Evolutionary conservation across 2,113 vertebrate genomes (phyloP), one percentile per base, ranked within the genome.

Genomic region (Rana temporaria): DNA sequence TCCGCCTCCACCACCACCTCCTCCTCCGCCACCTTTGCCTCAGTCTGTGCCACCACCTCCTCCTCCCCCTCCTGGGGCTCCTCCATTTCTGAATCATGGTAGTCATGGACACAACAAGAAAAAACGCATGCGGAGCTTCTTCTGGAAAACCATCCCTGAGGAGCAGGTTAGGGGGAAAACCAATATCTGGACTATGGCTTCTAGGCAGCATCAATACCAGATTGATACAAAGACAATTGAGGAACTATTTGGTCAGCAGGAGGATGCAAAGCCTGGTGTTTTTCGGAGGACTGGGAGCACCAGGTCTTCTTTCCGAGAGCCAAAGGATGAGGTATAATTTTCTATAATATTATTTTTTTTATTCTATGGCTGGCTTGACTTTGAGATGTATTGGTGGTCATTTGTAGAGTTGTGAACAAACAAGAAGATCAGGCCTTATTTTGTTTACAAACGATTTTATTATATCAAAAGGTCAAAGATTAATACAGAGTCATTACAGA

Each of bases 111-210:
- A 94, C 4, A 91, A 92, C 1, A 97, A 94, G 87, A 98, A 97
- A 85, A 97, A 95, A 14, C 90, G 96, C 0, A 95, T 98, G 82
- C 93, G 97, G 65, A 99, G 95, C 87, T 99, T 99, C 85, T 99
- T 96, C 90, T 99, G 98, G 98, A 99, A 98, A 89, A 95, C 97
- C 8, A 99, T 99, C 79, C 98, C 97, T 0, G 98, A 99, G 88
- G 97, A 99, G 86, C 97, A 99, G 86, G 97, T 99, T 7, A 94
- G 96, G 0, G 96, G 95, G 57, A 98, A 97, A 87, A 96, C 92
- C 79, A 99, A 99, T 85, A 99, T 99, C 88, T 99, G 98, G 98
- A 99, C 98, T 0, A 84, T 98, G 88, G 95, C 95, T 2, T 95
- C 95, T 42, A 90, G 95, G 53, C 95, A 96, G 15, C 95, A 96